Evolutionary conservation across 1,140 invertebrate genomes (phyloP).

Genomic region (Drosophila equinoxialis): DNA sequence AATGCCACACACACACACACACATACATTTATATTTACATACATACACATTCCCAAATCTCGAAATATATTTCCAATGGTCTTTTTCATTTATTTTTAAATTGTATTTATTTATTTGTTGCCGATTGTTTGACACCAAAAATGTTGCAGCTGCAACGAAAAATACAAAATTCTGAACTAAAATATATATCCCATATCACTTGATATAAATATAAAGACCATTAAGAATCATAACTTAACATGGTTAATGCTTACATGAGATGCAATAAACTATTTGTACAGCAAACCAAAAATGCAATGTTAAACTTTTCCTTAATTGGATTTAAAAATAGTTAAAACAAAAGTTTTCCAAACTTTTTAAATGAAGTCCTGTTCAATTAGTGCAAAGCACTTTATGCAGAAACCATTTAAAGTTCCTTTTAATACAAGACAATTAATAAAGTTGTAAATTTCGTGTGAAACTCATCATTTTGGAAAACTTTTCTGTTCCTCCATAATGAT

Average conservation of each 20-base stretch:
- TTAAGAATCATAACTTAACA: neutral
- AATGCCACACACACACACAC: constrained; percentile 12
- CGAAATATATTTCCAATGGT: constrained; percentile 10
- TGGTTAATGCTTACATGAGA: neutral
- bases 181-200: neutral
- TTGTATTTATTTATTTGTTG: constrained; percentile 67
- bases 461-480: too few relatives aligned
- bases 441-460: too few relatives aligned
- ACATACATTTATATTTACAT: neutral
- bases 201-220: too few relatives aligned
- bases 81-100: constrained; percentile 20
- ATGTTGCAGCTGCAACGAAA: constrained; percentile 71
- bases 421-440: too few relatives aligned
- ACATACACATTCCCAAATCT: neutral
- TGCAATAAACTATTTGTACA: neutral
- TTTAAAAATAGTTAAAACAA: too few relatives aligned
- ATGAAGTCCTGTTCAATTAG: too few relatives aligned
- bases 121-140: constrained; percentile 59
- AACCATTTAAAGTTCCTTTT: too few relatives aligned
- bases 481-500: too few relatives aligned
- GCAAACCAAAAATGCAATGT: too few relatives aligned
- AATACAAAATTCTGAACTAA: neutral
- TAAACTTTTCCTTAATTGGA: too few relatives aligned
- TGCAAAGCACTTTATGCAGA: too few relatives aligned
- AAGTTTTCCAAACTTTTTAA: too few relatives aligned